Base-by-base conservation (phyloP, 2,888 invertebrate species). In the Noctua janthina region DNA sequence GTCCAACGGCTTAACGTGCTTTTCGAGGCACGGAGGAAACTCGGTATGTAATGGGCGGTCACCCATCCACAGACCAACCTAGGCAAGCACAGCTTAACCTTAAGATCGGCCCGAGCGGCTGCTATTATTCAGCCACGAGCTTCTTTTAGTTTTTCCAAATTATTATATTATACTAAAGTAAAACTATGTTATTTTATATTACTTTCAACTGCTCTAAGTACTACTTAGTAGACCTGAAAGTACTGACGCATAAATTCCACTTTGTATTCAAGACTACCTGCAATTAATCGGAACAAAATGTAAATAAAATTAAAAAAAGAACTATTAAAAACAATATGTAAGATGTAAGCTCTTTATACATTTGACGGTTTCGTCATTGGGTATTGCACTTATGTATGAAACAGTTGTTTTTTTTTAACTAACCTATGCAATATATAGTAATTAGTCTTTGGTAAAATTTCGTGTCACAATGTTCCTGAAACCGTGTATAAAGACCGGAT, bases 171-270 rank as follows among this genome's bases (percentile, higher is more conserved):
- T 20, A 43, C 70, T 67, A 43, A 59, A 17, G 35, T 46, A 62
- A 29, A 49, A 69, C 64, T 82, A 70, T 64, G 82, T 82, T 81
- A 75, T 78, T 64, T 66, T 46, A 7, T 79, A 79, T 64, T 82
- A 85, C 56, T 69, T 72, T 80, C 13, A 91, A 91, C 73, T 85
- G 84, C 51, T 87, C 88, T 91, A 90, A 39, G 39, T 75, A 72
- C 87, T 88, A 76, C 75, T 46, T 23, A 90, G 88, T 88, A 85
- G 89, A 91, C 87, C 88, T 92, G 79, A 87, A 86, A 91, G 91
- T 95, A 96, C 95, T 95, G 95, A 96, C 96, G 95, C 88, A 90
- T 86, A 75, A 93, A 92, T 74, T 94, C 93, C 94, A 96, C 79
- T 87, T 90, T 84, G 92, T 95, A 96, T 86, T 90, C 92, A 91